Percentiles rank a stretch among this genome's conserved stretches.
Evolutionary conservation across 37 sponge, comb jelly and placozoan genomes (phyloP).

Genomic region (Beroe forskalii): DNA sequence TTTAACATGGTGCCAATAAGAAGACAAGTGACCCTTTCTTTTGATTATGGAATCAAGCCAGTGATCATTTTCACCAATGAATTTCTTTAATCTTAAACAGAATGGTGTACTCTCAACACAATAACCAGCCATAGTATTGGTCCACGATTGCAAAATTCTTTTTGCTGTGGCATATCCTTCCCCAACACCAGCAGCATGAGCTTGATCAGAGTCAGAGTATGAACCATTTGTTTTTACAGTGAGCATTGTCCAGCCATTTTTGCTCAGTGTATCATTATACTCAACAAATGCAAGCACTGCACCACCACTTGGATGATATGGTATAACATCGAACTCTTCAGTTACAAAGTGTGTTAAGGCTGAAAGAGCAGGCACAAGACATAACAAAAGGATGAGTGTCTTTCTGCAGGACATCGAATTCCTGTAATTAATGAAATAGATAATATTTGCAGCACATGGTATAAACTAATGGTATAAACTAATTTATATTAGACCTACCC

Average conservation of each 20-base stretch:
- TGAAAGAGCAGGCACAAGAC: too few relatives aligned
- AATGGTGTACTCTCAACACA: background rate
- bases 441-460: too few relatives aligned
- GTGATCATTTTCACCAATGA: background rate
- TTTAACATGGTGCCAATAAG: constrained; percentile 16
- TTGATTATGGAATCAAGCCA: background rate
- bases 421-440: too few relatives aligned
- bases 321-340: background rate
- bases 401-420: too few relatives aligned
- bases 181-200: constrained; percentile 78
- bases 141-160: constrained; percentile 69
- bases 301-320: background rate
- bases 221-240: constrained; percentile 41
- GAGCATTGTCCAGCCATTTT: constrained; percentile 33
- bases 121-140: constrained; percentile 24
- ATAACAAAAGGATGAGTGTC: too few relatives aligned
- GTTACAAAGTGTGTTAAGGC: background rate
- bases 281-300: constrained; percentile 23
- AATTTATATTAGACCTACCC: too few relatives aligned
- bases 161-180: constrained; percentile 81
- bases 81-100: background rate
- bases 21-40: background rate
- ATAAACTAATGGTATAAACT: too few relatives aligned
- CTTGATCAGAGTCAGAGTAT: constrained; percentile 71
- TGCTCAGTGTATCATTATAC: constrained; percentile 6